Evolutionary conservation across 2,888 invertebrate genomes (phyloP), one percentile per base, ranked within the genome.

Genomic region (Brachylomia viminalis): DNA sequence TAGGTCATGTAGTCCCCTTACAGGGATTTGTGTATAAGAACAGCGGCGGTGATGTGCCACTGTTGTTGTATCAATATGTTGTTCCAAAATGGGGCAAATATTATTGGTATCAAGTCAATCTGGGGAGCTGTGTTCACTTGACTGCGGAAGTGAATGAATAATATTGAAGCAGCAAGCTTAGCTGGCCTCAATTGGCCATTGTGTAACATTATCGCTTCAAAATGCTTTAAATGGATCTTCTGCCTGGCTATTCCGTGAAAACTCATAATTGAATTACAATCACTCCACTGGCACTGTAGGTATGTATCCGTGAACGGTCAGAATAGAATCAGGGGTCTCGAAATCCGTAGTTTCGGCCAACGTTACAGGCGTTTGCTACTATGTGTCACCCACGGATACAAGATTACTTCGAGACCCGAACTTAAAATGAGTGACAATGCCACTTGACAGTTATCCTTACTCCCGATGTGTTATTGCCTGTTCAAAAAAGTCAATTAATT

Each of bases 151-250:
- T 10, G 23, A 58, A 49, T 45, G 13, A 58, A 56, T 49, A 71
- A 62, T 79, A 30, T 62, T 79, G 47, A 23, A n/a, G 30, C 17
- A 45, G 17, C 8, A 8, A 27, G n/a, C 30, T 38, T 30, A 79
- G 49, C 13, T 42, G 27, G 20, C 20, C 23, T 56, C 27, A 30
- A 47, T 68, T 61, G 30, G 17, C 30, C 30, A 79, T 79, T 76
- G 66, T 68, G 67, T 66, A 42, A 67, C 67, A 30, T 33, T n/a
- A 66, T 78, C 33, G 17, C 20, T 59, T 79, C 45, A 38, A 38
- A 47, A 61, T 61, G 30, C 23, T 42, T 10, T 33, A 13, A 27
- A 42, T 30, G 17, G 4, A 38, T 38, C 7, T 70, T 27, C 27
- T 52, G 17, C 27, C 15, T 69, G 38, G 20, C 47, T 23, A 58